Base-by-base conservation (phyloP, 2,888 invertebrate species). In the Bombylius major region DNA sequence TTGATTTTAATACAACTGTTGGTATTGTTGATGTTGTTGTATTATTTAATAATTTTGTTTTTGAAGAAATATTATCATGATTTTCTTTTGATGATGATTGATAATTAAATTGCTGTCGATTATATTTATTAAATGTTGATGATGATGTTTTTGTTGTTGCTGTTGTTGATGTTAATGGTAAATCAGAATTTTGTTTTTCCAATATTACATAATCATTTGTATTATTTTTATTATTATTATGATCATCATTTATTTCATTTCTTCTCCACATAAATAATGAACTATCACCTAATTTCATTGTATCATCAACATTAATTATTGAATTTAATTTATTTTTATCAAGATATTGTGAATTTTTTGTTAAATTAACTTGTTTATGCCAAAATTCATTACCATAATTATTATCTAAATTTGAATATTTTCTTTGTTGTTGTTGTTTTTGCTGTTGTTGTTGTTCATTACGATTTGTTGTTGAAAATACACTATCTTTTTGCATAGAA, bases 111-210 rank as follows among this genome's bases (percentile, higher is more conserved):
- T 23, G 23, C 3, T 23, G 23, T 23, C 23, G 1, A 23, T 23
- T 23, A 23, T 23, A 23, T 23, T 23, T 23, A 23, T 23, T 23
- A 42, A 42, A 11, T 39, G 39, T 6, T 36, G 8, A 36, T 72
- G 23, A 23, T 63, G 71, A 71, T 13, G 70, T 67, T 58, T 72
- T 72, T n/a, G 70, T 64, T 31, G 67, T 66, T 12, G 67, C 65
- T 47, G 67, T 64, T 14, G 68, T 64, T 33, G 68, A 62, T 11
- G 11, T 42, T 42, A 3, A 23, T 23, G 23, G 23, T 23, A 23
- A 23, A 2, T 23, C 23, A 23, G 23, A 23, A 23, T 23, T 23
- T 23, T 23, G 23, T 23, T 23, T 23, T 23, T 3, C 23, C 23
- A 23, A 1, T 23, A 23, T 23, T 23, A 23, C 23, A 42, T 4